phyloP scores from a whole-genome alignment of 2,113 vertebrate species.

The Polypterus bichir region DNA sequence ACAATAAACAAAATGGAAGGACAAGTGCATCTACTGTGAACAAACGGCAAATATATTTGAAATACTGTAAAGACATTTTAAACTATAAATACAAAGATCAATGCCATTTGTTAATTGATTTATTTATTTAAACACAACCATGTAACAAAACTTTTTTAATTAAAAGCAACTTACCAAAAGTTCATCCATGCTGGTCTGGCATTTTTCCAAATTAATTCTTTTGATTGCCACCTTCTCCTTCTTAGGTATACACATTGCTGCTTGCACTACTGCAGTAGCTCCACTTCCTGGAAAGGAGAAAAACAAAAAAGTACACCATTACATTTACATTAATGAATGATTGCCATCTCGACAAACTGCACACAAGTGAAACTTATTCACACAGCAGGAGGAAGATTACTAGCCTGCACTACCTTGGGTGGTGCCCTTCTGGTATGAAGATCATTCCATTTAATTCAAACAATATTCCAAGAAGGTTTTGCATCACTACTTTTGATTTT shows the following conservation, averaged over 20 bases:
- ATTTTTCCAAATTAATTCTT: conserved; percentile 90
- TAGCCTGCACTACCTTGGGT: no score
- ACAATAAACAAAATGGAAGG: no score
- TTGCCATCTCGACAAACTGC: accelerated
- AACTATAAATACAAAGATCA: no score
- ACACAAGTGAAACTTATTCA: not conserved
- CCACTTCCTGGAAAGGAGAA: conserved; percentile 50
- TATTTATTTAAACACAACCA: not conserved
- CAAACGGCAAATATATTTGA: no score
- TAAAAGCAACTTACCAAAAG: conserved; percentile 60
- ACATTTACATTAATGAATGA: not conserved
- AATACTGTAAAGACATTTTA: no score
- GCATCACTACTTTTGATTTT: no score
- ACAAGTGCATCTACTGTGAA: no score
- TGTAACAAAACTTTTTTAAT: not conserved
- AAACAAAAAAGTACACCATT: not conserved
- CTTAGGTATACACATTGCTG: conserved; percentile 72
- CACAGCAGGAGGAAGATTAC: not conserved
- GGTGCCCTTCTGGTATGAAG: no score
- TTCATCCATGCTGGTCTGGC: conserved; percentile 94
- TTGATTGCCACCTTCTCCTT: conserved; percentile 94
- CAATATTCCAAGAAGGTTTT: no score
- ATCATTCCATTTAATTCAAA: no score
- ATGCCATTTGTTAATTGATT: no score
- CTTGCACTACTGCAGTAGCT: conserved; percentile 84